phyloP scores from a whole-genome alignment of 2,113 vertebrate genomes.

The Aspiorhynchus laticeps region DNA sequence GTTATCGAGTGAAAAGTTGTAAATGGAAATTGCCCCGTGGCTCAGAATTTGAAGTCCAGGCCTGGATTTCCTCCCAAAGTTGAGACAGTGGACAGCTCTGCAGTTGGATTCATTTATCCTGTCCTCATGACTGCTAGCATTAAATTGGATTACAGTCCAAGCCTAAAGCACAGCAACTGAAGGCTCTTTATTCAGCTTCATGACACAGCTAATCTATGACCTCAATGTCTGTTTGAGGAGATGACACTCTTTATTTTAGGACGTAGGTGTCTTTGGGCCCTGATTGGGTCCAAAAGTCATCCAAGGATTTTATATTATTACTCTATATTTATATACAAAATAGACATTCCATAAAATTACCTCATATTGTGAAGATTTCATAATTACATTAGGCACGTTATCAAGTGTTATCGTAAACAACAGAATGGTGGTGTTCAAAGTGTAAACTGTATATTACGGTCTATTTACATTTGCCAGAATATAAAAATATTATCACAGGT shows the following conservation, averaged over 20 bases:
- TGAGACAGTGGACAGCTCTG: neutral
- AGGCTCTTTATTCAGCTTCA: neutral
- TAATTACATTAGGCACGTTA: neutral
- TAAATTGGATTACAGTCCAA: conserved; percentile 43
- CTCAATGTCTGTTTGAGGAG: neutral
- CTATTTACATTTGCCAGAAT: neutral
- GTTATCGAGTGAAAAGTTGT: neutral
- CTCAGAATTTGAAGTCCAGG: neutral
- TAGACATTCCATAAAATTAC: neutral
- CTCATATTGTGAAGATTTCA: neutral
- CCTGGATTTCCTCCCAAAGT: neutral
- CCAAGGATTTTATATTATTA: neutral
- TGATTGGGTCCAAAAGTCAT: neutral
- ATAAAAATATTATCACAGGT: neutral
- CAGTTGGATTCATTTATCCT: neutral
- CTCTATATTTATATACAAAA: neutral
- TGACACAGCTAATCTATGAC: conserved; percentile 15
- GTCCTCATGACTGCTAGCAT: conserved; percentile 37
- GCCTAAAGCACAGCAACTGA: neutral
- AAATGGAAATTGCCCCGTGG: neutral
- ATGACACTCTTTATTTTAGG: neutral
- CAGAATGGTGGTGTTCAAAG: neutral
- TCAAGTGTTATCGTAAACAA: neutral
- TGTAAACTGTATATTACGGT: neutral
- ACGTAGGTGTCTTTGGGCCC: neutral